These are phyloP conservation scores for Knipowitschia caucasica DNA, from an alignment of 2,797 vertebrate species.

Conservation along the genomic window DNA sequence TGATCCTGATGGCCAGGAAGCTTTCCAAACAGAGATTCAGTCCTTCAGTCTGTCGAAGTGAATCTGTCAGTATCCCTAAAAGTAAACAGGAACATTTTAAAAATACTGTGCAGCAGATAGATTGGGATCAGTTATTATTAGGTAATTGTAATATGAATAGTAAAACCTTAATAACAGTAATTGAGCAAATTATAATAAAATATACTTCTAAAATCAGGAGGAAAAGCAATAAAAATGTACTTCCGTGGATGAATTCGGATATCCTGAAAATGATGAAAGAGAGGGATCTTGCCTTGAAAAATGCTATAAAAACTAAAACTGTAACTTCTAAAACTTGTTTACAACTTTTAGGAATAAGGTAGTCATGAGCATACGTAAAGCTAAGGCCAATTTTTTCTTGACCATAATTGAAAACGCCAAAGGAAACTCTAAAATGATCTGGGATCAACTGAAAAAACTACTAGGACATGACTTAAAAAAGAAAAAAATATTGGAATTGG, in stretches of 20 bases:
- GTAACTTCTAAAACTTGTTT: not conserved
- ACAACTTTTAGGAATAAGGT: not conserved
- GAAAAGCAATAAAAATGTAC: not conserved
- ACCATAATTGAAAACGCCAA: not conserved
- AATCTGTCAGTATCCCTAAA: too few relatives aligned
- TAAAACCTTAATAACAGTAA: not conserved
- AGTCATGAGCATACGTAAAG: not conserved
- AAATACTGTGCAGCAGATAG: not conserved
- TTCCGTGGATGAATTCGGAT: not conserved
- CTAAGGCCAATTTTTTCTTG: not conserved
- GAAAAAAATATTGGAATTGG: not conserved
- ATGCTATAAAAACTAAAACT: not conserved
- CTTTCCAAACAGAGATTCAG: conserved; percentile 11
- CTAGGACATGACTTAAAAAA: not conserved
- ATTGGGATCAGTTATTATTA: not conserved
- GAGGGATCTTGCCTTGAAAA: not conserved
- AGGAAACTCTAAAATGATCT: not conserved
- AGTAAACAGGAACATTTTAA: too few relatives aligned
- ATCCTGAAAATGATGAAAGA: not conserved
- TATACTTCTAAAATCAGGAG: not conserved
- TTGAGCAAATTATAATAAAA: not conserved
- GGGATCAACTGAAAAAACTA: not conserved
- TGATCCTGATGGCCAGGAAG: conserved; percentile 23
- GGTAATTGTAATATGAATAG: not conserved
- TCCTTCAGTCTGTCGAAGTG: too few relatives aligned